Evolutionary conservation across 1,140 invertebrate genomes (phyloP).

Genomic region (Mya arenaria): DNA sequence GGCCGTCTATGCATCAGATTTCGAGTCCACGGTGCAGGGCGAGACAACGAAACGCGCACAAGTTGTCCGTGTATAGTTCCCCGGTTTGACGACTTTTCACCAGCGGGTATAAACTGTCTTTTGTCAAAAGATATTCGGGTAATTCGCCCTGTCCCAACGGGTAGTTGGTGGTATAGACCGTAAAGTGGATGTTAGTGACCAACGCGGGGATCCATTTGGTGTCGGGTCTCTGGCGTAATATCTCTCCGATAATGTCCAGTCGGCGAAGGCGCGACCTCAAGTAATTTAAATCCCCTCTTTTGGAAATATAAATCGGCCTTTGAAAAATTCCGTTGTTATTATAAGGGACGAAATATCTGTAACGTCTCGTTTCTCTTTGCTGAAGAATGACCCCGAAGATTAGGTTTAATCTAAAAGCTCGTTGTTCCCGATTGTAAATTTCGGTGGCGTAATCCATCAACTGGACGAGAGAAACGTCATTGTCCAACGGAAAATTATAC

Average conservation of each 20-base stretch:
- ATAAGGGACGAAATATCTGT: conserved; percentile 25
- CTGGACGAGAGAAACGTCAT: background rate
- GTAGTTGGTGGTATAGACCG: conserved; percentile 25
- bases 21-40: conserved; percentile 2
- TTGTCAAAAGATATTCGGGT: conserved; percentile 16
- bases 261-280: background rate
- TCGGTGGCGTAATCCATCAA: background rate
- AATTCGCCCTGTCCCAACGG: conserved; percentile 13
- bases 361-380: conserved; percentile 17
- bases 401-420: conserved; percentile 22
- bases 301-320: conserved; percentile 13
- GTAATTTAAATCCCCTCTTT: background rate
- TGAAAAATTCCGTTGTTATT: conserved; percentile 34
- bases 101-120: conserved; percentile 24
- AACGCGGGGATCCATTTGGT: conserved; percentile 37
- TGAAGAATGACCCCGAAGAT: conserved; percentile 16
- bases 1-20: background rate
- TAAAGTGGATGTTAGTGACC: conserved; percentile 32
- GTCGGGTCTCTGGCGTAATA: conserved; percentile 8
- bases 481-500: conserved; percentile 9
- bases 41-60: conserved; percentile 4
- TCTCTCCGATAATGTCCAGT: background rate
- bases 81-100: conserved; percentile 6
- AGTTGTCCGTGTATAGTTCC: background rate
- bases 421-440: background rate